These are phyloP conservation scores for Nannoperca australis DNA, from an alignment of 2,797 vertebrate genomes.

Conservation along the genomic window DNA sequence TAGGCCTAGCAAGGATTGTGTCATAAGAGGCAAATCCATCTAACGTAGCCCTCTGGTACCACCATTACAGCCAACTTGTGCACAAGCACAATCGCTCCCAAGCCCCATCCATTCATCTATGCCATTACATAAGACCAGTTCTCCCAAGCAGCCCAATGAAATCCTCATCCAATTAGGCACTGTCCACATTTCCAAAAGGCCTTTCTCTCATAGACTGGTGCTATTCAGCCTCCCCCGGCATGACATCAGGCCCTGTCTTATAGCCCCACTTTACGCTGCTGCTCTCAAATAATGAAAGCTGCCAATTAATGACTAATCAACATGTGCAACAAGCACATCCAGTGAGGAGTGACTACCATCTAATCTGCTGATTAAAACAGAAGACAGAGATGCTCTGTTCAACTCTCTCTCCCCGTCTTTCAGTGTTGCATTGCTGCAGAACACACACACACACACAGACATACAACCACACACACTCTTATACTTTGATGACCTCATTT, in stretches of 20 bases:
- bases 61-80: constrained; percentile 64
- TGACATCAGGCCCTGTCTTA: constrained; percentile 83
- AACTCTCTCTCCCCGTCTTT: constrained; percentile 41
- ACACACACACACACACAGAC: neutral
- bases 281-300: constrained; percentile 83
- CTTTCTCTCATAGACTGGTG: constrained; percentile 80
- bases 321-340: constrained; percentile 82
- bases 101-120: constrained; percentile 73
- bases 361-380: constrained; percentile 81
- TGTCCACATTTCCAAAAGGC: constrained; percentile 83
- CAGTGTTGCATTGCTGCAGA: constrained; percentile 54
- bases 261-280: constrained; percentile 82
- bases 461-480: constrained; percentile 10
- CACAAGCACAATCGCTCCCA: constrained; percentile 67
- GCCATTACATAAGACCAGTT: constrained; percentile 81
- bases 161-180: constrained; percentile 86
- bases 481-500: constrained; percentile 21
- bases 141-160: constrained; percentile 78
- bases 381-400: constrained; percentile 81
- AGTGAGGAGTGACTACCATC: constrained; percentile 81
- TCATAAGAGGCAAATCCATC: constrained; percentile 33
- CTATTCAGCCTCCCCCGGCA: constrained; percentile 82
- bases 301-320: constrained; percentile 86
- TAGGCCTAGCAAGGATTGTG: constrained; percentile 21
- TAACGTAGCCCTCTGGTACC: constrained; percentile 29